phyloP scores from a whole-genome alignment of 2,797 vertebrate genomes.

The Caiman crocodilus region DNA sequence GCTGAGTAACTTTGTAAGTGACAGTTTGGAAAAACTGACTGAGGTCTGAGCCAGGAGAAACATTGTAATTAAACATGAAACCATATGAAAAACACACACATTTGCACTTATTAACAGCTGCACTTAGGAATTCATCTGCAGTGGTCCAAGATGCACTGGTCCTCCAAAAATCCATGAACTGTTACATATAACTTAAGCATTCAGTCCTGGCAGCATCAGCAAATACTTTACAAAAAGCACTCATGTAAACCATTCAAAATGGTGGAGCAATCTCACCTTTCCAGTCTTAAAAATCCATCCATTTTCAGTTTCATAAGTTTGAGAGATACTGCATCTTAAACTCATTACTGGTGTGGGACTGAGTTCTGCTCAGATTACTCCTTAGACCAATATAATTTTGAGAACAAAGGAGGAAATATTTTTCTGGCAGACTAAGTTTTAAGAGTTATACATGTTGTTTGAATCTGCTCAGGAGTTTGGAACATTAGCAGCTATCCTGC shows the following conservation, averaged over 20 bases:
- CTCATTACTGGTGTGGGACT: background rate
- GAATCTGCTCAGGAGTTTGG: background rate
- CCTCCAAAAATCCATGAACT: background rate
- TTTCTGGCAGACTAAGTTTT: background rate
- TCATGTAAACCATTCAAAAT: background rate
- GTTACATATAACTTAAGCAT: background rate
- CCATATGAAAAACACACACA: background rate
- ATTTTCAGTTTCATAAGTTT: fast-evolving
- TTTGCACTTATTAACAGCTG: background rate
- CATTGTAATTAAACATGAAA: background rate
- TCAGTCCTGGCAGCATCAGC: background rate
- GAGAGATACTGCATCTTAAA: background rate
- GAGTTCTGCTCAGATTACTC: background rate
- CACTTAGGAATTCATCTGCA: background rate
- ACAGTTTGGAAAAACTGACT: background rate
- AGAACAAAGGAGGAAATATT: fast-evolving
- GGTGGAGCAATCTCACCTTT: background rate
- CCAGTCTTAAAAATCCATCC: background rate
- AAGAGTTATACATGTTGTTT: background rate
- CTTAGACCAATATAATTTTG: background rate
- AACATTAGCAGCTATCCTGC: background rate
- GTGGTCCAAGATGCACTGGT: background rate
- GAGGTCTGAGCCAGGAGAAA: background rate
- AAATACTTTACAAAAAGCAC: background rate
- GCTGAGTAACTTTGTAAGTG: background rate